Conservation (phyloP, 1,140 invertebrate genomes). For the Periplaneta americana region DNA sequence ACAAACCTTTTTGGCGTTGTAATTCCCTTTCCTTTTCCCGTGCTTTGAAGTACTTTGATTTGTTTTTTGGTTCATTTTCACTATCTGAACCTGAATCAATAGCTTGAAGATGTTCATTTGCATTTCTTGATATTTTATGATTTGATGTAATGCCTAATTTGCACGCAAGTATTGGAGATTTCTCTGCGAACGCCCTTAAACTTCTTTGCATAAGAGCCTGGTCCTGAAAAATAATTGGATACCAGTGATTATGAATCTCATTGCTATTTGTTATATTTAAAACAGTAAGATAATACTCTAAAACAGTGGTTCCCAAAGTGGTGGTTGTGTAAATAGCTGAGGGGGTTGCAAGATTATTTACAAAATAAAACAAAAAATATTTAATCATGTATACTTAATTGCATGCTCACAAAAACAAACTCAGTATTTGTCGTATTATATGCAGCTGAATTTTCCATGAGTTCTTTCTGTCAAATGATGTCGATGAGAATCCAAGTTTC, state of each 20-base stretch:
- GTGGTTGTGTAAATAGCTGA: too few species aligned
- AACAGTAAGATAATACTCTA: background rate
- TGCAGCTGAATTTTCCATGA: too few species aligned
- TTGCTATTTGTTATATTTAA: too few species aligned
- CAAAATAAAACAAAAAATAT: too few species aligned
- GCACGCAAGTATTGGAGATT: slow-evolving; percentile 49
- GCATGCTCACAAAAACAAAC: too few species aligned
- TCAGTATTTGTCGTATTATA: too few species aligned
- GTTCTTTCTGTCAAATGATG: too few species aligned
- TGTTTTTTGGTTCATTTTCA: slow-evolving; percentile 41
- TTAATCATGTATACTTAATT: too few species aligned
- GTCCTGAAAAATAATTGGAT: slow-evolving; percentile 41
- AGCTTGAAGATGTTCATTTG: slow-evolving; percentile 12
- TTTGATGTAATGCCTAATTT: slow-evolving; percentile 45
- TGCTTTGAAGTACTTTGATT: slow-evolving; percentile 45
- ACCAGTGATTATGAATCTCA: too few species aligned
- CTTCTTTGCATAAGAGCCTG: slow-evolving; percentile 56
- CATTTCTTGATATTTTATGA: slow-evolving; percentile 24
- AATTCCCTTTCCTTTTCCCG: slow-evolving; percentile 34
- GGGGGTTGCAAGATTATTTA: too few species aligned
- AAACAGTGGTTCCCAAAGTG: too few species aligned
- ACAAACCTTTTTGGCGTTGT: slow-evolving; percentile 30
- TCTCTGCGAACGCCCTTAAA: slow-evolving; percentile 52
- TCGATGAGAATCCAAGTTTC: background rate
- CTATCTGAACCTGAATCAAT: slow-evolving; percentile 42